Percentiles rank a stretch among this genome's conserved stretches.
These are phyloP conservation scores for Aphelocoma coerulescens DNA, from an alignment of 2,113 vertebrate genomes.

Conservation along the genomic window DNA sequence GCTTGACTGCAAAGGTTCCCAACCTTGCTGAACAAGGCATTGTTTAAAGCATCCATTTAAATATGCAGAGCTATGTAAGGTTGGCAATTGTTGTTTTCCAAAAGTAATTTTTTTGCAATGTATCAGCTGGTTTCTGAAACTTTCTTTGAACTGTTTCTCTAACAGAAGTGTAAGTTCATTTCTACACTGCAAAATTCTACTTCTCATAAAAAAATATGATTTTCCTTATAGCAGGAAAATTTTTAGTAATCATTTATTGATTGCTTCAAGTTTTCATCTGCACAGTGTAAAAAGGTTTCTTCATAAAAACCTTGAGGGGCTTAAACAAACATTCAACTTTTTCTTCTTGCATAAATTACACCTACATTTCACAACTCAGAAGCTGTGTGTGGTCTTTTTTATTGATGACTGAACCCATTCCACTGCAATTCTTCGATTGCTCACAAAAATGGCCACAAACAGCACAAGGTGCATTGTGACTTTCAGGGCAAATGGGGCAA, in stretches of 20 bases:
- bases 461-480: background rate
- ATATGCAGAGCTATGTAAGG: background rate
- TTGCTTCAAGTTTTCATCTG: background rate
- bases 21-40: background rate
- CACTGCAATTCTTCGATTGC: background rate
- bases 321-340: background rate
- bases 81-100: background rate
- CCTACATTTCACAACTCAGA: background rate
- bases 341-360: background rate
- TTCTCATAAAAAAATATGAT: background rate
- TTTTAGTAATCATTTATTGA: conserved; percentile 14
- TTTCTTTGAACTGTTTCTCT: background rate
- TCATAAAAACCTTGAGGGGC: background rate
- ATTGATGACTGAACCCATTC: background rate
- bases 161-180: background rate
- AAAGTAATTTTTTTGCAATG: background rate
- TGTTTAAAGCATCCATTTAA: background rate
- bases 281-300: background rate
- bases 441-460: background rate
- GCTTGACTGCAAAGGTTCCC: background rate
- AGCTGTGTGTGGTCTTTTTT: background rate
- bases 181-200: background rate
- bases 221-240: background rate
- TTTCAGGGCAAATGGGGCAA: background rate
- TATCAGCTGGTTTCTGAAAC: background rate